Conservation (phyloP, 2,888 invertebrate genomes). For the Megaustenia siamemsis region DNA sequence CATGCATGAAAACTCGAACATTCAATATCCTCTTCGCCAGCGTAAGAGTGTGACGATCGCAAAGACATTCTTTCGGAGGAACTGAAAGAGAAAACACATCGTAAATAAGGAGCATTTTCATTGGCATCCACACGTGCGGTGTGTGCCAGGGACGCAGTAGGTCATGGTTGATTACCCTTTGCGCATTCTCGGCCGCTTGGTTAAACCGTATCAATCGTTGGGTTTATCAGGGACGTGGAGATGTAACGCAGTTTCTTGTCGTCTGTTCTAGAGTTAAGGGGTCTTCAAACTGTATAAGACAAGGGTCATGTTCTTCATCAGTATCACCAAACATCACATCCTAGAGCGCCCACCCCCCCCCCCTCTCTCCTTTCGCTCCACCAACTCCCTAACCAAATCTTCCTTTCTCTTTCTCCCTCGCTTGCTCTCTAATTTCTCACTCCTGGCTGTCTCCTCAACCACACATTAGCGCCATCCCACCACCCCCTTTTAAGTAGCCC, state of each 20-base stretch:
- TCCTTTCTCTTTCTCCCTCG: no score
- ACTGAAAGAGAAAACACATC: constrained; percentile 44
- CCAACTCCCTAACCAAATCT: no score
- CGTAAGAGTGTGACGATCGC: constrained; percentile 33
- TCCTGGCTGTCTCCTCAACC: no score
- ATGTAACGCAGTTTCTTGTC: constrained; percentile 31
- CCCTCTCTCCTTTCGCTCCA: no score
- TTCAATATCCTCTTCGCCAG: constrained; percentile 41
- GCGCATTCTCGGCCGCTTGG: constrained; percentile 21
- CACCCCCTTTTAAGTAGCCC: no score
- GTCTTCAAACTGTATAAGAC: neutral
- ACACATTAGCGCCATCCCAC: no score
- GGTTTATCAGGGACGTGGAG: constrained; percentile 29
- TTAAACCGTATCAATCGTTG: constrained; percentile 32
- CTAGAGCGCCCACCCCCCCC: no score
- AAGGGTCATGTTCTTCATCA: no score
- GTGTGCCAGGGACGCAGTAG: constrained; percentile 15
- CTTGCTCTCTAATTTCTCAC: no score
- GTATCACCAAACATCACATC: no score
- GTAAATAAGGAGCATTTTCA: constrained; percentile 40
- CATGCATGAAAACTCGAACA: constrained; percentile 48
- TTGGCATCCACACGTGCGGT: constrained; percentile 26
- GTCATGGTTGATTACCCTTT: constrained; percentile 32
- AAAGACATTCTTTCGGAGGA: constrained; percentile 14
- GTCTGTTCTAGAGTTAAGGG: neutral